These are phyloP conservation scores for Synergus japonicus DNA, from an alignment of 2,888 invertebrate species.

Conservation along the genomic window DNA sequence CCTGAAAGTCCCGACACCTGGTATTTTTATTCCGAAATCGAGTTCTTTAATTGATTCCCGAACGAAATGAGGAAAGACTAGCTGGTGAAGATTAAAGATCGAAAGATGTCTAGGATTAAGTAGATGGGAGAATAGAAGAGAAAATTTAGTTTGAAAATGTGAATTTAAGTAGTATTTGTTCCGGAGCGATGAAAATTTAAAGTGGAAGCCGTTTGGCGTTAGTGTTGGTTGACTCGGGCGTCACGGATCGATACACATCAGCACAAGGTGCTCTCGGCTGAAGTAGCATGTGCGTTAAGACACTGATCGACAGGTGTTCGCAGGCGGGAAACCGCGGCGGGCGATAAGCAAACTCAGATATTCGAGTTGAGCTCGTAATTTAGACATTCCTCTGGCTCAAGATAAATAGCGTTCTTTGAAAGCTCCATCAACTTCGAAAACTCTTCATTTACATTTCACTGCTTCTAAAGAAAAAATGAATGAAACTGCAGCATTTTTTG, in stretches of 20 bases:
- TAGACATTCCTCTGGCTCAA: constrained; percentile 30
- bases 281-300: constrained; percentile 53
- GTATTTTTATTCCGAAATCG: neutral
- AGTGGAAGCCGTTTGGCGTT: constrained; percentile 45
- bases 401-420: constrained; percentile 2
- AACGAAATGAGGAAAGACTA: neutral
- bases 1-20: neutral
- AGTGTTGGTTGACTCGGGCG: constrained; percentile 56
- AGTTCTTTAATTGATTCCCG: too few relatives aligned
- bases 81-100: neutral
- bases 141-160: neutral
- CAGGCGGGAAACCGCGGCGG: constrained; percentile 58
- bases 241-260: constrained; percentile 65
- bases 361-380: constrained; percentile 14
- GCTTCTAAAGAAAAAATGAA: too few relatives aligned
- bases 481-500: too few relatives aligned
- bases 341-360: constrained; percentile 33
- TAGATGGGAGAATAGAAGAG: neutral
- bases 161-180: neutral
- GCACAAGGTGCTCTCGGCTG: constrained; percentile 56
- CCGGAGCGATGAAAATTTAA: constrained; percentile 12
- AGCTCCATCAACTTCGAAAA: neutral
- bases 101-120: neutral
- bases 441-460: neutral
- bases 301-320: constrained; percentile 63